A percentile compares a stretch with the other conserved stretches of the same genome.
Evolutionary conservation across 2,113 vertebrate genomes (phyloP).

Genomic region (Gnathonemus echidnorhynchus): DNA sequence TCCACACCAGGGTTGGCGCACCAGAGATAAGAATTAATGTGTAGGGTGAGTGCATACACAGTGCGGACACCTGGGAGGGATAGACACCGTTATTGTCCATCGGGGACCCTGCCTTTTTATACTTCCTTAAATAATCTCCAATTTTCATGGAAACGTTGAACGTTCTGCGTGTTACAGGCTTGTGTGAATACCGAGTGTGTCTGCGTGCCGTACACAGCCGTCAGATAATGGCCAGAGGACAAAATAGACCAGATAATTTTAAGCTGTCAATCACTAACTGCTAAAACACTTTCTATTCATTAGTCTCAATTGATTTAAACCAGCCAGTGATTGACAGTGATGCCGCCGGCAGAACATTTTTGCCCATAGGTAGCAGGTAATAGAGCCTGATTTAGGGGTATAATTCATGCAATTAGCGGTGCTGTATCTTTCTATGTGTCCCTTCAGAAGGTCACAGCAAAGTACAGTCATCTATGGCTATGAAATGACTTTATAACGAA

Average conservation of each 20-base stretch:
- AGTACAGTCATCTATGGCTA: not conserved
- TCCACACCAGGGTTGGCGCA: not conserved
- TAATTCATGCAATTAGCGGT: not conserved
- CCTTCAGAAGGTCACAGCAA: not conserved
- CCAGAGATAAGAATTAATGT: not conserved
- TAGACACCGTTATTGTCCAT: not conserved
- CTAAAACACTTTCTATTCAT: not conserved
- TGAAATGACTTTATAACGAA: not conserved
- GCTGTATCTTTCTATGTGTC: not conserved
- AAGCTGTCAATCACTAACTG: not conserved
- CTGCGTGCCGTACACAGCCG: not conserved
- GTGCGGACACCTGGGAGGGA: not conserved
- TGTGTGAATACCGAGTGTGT: not conserved
- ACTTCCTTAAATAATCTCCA: not conserved
- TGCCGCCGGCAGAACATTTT: not conserved
- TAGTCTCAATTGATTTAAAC: not conserved
- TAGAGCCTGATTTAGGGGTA: not conserved
- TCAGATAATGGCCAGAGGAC: not conserved
- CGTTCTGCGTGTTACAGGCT: not conserved
- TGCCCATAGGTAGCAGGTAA: not conserved
- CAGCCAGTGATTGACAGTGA: not conserved
- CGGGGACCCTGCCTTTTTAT: not conserved
- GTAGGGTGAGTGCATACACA: not conserved
- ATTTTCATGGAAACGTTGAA: not conserved
- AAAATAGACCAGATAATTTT: not conserved